Evolutionary conservation across 2,888 invertebrate genomes (phyloP).

Genomic region (Morpho deidamia): DNA sequence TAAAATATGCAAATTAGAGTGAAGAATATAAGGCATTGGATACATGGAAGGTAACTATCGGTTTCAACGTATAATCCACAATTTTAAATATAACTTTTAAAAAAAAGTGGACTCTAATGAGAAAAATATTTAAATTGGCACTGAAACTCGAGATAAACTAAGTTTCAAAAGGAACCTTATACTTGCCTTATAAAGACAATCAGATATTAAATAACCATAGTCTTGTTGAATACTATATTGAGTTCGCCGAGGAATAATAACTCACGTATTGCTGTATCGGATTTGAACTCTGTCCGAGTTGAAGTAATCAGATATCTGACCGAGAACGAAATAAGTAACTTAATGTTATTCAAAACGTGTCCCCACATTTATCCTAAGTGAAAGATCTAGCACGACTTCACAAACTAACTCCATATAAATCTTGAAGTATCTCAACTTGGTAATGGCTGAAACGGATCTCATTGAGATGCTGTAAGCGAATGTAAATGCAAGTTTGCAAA

Average conservation of each 20-base stretch:
- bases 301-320: conserved; percentile 42
- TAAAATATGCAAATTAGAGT: too few species aligned
- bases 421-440: conserved; percentile 28
- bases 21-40: too few species aligned
- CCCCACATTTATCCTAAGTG: conserved; percentile 69
- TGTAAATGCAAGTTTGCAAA: conserved; percentile 10
- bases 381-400: conserved; percentile 68
- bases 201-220: conserved; percentile 6
- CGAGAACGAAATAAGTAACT: conserved; percentile 30
- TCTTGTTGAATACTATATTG: conserved; percentile 3
- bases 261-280: conserved; percentile 39
- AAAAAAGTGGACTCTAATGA: conserved; percentile 1
- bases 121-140: conserved; percentile 9
- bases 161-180: conserved; percentile 1
- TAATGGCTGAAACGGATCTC: conserved; percentile 23
- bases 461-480: conserved; percentile 8
- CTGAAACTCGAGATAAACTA: conserved; percentile 8
- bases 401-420: conserved; percentile 58
- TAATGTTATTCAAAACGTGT: conserved; percentile 62
- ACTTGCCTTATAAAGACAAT: conserved; percentile 4
- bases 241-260: conserved; percentile 30
- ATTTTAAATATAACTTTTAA: background rate
- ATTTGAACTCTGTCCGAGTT: conserved; percentile 40
- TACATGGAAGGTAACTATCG: too few species aligned
- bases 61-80: too few species aligned